A percentile compares a stretch with the other conserved stretches of the same genome.
Conservation (phyloP, 2,797 vertebrate genomes). For the Cichlasoma orientale region DNA sequence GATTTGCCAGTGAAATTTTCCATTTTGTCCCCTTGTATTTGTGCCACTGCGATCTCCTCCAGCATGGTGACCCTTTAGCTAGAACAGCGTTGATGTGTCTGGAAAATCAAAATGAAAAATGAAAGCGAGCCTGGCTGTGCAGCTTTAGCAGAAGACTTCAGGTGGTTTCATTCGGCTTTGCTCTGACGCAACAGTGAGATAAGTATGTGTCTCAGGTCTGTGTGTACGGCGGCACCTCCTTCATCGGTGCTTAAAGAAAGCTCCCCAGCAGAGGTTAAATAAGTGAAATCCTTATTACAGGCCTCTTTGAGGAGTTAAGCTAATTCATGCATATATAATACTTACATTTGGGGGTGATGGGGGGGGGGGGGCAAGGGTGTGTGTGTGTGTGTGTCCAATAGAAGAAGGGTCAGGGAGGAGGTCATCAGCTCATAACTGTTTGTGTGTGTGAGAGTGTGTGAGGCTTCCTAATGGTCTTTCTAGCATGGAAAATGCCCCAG, state of each 20-base stretch:
- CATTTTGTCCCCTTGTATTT: too few species aligned
- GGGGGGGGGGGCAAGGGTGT: too few species aligned
- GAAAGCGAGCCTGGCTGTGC: not conserved
- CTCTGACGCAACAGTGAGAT: not conserved
- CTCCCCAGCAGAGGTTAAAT: conserved; percentile 60
- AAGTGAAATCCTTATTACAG: conserved; percentile 65
- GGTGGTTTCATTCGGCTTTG: conserved; percentile 29
- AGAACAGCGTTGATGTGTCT: not conserved
- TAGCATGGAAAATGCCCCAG: conserved; percentile 67
- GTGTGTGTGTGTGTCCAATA: conserved; percentile 43
- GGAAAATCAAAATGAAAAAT: not conserved
- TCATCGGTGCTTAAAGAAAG: conserved; percentile 36
- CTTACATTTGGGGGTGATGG: conserved; percentile 45
- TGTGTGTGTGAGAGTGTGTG: conserved; percentile 25
- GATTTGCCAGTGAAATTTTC: too few species aligned
- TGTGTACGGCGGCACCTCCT: conserved; percentile 2
- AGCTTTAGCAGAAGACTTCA: not conserved
- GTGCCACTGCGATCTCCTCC: too few species aligned
- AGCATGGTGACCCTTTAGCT: too few species aligned
- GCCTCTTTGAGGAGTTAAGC: conserved; percentile 54
- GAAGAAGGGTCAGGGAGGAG: conserved; percentile 60
- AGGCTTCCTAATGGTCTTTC: conserved; percentile 67
- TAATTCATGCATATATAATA: conserved; percentile 74
- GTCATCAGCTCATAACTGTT: conserved; percentile 52
- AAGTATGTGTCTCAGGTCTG: not conserved